Base-by-base conservation (phyloP, 1,140 invertebrate species). In the Cephus cinctus region DNA sequence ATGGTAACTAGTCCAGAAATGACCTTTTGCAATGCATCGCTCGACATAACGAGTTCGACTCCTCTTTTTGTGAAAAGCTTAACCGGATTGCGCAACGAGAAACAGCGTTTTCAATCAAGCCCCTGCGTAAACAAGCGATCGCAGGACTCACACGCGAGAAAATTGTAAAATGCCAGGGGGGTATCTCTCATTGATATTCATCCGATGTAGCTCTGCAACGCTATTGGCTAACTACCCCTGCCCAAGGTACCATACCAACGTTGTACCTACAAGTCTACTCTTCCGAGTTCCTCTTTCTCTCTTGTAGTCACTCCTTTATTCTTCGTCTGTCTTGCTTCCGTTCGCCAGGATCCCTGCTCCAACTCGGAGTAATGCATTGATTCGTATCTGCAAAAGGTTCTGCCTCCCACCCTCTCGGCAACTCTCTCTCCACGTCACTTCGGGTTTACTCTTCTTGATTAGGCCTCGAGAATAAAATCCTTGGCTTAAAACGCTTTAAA, bases 361-460 rank as follows among this genome's bases (percentile, higher is more conserved):
- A 54, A 59, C 62, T 69, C 65, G 43, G 56, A 56, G 56, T 68
- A 66, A 66, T 69, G 57, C 65, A 59, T 71, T 59, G 66, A 69
- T 73, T 73, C 64, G 62, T 66, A 65, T 59, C 56, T 54, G 54
- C 54, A 44, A 44, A 57, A 43, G 49, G 47, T 42, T 46, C 56
- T 30, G 21, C 34, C 43, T 54, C 49, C 53, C 43, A 46, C 47
- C 25, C 14, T 30, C 40, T 19, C 41, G 56, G 56, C 46, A 42
- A 40, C 46, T 48, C 20, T 56, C 25, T 31, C 53, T 57, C 54
- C 54, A 67, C 67, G 57, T 67, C 62, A 62, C 65, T 71, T 61
- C 43, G 56, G 59, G 71, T 74, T 73, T 76, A 75, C 72, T 72
- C 61, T 76, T 73, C 69, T 71, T 75, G 74, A 76, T 75, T 76